Conservation (phyloP, 2,113 vertebrate species). For the Pyrgilauda ruficollis region DNA sequence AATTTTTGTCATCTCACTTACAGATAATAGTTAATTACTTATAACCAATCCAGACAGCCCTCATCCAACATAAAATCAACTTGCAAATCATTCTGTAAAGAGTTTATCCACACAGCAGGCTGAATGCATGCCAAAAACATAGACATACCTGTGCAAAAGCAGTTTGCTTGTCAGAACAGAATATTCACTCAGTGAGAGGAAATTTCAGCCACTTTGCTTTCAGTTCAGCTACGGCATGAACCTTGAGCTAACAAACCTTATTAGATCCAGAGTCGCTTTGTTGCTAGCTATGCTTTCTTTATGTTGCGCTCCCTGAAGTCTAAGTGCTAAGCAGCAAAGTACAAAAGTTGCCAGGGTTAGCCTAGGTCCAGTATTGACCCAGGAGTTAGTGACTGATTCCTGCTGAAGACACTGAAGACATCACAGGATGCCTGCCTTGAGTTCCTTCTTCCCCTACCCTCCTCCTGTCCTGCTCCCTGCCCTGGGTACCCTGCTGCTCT, state of each 20-base stretch:
- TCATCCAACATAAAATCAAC: background rate
- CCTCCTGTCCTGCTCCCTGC: background rate
- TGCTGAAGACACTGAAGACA: background rate
- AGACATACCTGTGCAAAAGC: background rate
- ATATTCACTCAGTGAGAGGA: background rate
- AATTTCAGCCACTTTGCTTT: background rate
- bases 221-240: background rate
- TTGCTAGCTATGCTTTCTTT: background rate
- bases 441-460: background rate
- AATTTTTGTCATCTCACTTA: background rate
- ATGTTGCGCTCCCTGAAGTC: background rate
- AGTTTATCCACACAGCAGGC: background rate
- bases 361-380: background rate
- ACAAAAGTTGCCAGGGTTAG: background rate
- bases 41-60: background rate
- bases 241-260: background rate
- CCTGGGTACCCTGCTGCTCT: background rate
- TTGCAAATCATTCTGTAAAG: background rate
- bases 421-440: background rate
- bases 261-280: background rate
- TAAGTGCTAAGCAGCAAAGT: background rate
- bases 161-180: background rate
- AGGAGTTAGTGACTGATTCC: background rate
- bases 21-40: background rate
- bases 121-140: background rate